Conservation (phyloP, 2,888 invertebrate species). For the Leptarthrus brevirostris region DNA sequence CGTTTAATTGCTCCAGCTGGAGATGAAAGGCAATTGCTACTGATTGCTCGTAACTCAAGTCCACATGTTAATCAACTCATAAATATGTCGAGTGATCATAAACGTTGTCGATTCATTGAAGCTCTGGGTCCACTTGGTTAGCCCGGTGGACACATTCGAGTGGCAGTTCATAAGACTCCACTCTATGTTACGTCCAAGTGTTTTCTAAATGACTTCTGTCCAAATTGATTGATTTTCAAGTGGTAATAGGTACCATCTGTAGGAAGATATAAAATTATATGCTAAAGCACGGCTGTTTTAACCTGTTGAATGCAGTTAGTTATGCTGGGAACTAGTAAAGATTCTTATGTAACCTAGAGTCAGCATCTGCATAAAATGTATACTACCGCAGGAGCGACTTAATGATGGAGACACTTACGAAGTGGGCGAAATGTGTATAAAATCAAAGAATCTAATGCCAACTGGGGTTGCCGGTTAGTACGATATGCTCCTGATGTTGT, state of each 20-base stretch:
- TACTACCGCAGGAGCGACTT: conserved; percentile 1
- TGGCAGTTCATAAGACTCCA: not conserved
- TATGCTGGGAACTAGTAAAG: not conserved
- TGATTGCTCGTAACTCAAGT: not conserved
- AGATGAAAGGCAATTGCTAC: conserved; percentile 14
- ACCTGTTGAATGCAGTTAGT: no score
- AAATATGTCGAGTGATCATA: conserved; percentile 20
- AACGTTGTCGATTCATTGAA: conserved; percentile 8
- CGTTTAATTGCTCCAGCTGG: no score
- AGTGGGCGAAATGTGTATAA: conserved; percentile 18
- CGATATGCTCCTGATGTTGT: not conserved
- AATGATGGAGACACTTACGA: not conserved
- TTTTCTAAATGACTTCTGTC: conserved; percentile 25
- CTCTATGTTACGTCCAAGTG: conserved; percentile 6
- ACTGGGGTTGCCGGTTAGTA: not conserved
- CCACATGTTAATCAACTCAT: conserved; percentile 20
- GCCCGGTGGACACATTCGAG: no score
- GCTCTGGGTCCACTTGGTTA: no score
- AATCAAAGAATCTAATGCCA: not conserved
- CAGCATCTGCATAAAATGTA: conserved; percentile 7
- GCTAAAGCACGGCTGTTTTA: no score
- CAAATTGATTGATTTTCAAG: conserved; percentile 26
- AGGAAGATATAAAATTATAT: no score
- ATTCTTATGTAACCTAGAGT: not conserved
- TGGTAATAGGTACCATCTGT: not conserved